Percentiles rank a stretch among this genome's conserved stretches.
phyloP scores from a whole-genome alignment of 2,888 invertebrate species.

The Osedax fenrisi region DNA sequence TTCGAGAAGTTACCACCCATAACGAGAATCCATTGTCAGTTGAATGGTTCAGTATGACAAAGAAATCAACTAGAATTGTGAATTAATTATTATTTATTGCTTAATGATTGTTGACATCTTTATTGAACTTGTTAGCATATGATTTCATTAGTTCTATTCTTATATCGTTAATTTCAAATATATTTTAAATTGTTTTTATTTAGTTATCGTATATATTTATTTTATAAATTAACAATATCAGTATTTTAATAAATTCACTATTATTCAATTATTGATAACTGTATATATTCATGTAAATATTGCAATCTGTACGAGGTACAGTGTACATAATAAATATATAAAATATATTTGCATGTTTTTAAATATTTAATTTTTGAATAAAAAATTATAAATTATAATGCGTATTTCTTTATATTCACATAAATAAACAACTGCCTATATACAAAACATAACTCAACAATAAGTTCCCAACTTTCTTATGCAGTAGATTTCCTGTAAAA shows the following conservation, averaged over 20 bases:
- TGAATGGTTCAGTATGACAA: not conserved
- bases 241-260: not conserved
- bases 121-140: too few relatives aligned
- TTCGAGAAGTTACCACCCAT: not conserved
- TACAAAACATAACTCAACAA: constrained; percentile 20
- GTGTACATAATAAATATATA: too few relatives aligned
- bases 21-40: not conserved
- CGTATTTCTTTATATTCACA: not conserved
- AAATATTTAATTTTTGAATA: not conserved
- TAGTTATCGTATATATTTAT: not conserved
- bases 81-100: not conserved
- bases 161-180: too few relatives aligned
- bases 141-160: too few relatives aligned
- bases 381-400: not conserved
- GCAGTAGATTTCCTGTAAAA: constrained; percentile 33
- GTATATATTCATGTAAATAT: too few relatives aligned
- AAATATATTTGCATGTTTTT: too few relatives aligned
- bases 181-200: too few relatives aligned
- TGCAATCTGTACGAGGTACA: too few relatives aligned
- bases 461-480: constrained; percentile 23
- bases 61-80: not conserved
- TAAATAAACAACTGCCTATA: not conserved
- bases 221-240: not conserved
- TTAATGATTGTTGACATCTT: too few relatives aligned
- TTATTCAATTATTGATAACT: too few relatives aligned